Percentiles rank a stretch among this genome's conserved stretches.
Evolutionary conservation across 2,888 invertebrate species (phyloP).

Genomic region (Chymomyza fuscimana): DNA sequence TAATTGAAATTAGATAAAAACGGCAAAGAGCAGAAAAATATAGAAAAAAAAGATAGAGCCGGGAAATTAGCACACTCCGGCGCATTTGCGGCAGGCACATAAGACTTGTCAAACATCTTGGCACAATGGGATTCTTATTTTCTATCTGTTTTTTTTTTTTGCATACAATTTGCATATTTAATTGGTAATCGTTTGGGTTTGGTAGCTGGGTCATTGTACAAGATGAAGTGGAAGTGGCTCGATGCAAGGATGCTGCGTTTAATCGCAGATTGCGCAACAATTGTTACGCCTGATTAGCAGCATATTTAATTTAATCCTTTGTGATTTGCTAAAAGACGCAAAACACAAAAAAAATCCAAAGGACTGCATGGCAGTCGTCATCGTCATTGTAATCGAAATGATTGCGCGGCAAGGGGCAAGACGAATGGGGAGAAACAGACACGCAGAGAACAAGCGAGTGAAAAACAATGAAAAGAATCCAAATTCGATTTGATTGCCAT

Average conservation of each 20-base stretch:
- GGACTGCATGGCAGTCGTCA: background rate
- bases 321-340: slow-evolving; percentile 22
- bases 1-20: slow-evolving; percentile 43
- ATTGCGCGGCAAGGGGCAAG: background rate
- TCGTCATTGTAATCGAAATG: background rate
- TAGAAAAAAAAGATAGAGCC: slow-evolving; percentile 1
- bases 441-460: background rate
- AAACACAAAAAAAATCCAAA: background rate
- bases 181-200: slow-evolving; percentile 37
- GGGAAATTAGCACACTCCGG: background rate
- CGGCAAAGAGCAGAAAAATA: slow-evolving; percentile 19
- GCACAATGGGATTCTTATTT: slow-evolving; percentile 2
- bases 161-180: slow-evolving; percentile 42
- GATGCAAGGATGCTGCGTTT: slow-evolving; percentile 23
- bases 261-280: slow-evolving; percentile 39
- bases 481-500: background rate
- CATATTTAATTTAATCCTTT: slow-evolving; percentile 59
- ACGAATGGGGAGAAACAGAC: background rate
- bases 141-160: slow-evolving; percentile 13
- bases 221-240: slow-evolving; percentile 15
- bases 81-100: slow-evolving; percentile 3
- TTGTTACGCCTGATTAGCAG: slow-evolving; percentile 50
- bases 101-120: slow-evolving; percentile 6
- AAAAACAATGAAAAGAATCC: background rate
- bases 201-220: slow-evolving; percentile 24